phyloP scores from a whole-genome alignment of 2,888 invertebrate species.

The Drosophila borborema region DNA sequence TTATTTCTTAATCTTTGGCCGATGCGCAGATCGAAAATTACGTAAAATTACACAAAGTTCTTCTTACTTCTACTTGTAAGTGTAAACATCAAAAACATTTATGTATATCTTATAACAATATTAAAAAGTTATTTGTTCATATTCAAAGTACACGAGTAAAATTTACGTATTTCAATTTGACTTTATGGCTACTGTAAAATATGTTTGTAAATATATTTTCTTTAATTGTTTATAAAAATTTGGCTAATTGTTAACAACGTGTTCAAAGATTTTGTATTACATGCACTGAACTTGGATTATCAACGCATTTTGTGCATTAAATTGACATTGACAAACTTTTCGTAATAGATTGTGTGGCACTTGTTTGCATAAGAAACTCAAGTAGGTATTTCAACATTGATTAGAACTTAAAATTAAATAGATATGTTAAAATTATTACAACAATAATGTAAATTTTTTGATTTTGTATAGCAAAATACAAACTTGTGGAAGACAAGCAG shows the following conservation, averaged over 20 bases:
- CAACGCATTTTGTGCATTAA: slow-evolving; percentile 47
- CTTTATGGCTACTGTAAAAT: slow-evolving; percentile 62
- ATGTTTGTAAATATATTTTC: slow-evolving; percentile 46
- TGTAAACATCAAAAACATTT: slow-evolving; percentile 15
- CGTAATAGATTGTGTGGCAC: slow-evolving; percentile 71
- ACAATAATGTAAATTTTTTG: slow-evolving; percentile 11
- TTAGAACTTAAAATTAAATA: slow-evolving; percentile 12
- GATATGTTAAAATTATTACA: slow-evolving; percentile 1
- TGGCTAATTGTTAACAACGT: slow-evolving; percentile 51
- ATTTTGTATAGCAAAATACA: slow-evolving; percentile 31
- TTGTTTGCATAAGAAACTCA: slow-evolving; percentile 70
- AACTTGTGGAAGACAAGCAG: slow-evolving; percentile 72
- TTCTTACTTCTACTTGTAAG: slow-evolving; percentile 14
- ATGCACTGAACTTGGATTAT: slow-evolving; percentile 51
- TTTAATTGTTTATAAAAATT: slow-evolving; percentile 44
- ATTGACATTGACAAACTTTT: slow-evolving; percentile 27
- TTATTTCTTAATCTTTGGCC: slow-evolving; percentile 83
- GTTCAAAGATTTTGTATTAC: slow-evolving; percentile 35
- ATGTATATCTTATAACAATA: slow-evolving; percentile 43
- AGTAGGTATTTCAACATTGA: slow-evolving; percentile 21
- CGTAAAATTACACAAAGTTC: slow-evolving; percentile 49
- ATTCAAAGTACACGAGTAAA: slow-evolving; percentile 33
- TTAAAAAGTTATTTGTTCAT: slow-evolving; percentile 58
- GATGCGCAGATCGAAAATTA: slow-evolving; percentile 78
- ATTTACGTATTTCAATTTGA: slow-evolving; percentile 35